Evolutionary conservation across 1,140 invertebrate genomes (phyloP).

Genomic region (Chrysoperla carnea): DNA sequence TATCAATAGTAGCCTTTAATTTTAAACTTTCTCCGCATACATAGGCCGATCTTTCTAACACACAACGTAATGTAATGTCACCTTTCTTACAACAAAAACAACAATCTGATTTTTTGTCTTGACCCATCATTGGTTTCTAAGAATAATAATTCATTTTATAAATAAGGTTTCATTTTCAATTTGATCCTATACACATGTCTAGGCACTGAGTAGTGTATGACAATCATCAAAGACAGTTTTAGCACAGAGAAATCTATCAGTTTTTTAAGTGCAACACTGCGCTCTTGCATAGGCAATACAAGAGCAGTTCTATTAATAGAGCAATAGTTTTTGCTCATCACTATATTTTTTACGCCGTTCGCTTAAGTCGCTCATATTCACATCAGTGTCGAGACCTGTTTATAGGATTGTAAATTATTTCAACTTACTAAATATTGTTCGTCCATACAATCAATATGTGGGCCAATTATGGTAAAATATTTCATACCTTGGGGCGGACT

Average conservation of each 20-base stretch:
- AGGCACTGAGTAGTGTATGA: background rate
- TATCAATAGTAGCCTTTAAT: constrained; percentile 59
- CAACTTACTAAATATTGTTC: constrained; percentile 58
- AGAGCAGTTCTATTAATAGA: no score
- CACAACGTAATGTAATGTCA: constrained; percentile 46
- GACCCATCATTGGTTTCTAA: constrained; percentile 53
- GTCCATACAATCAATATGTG: constrained; percentile 75
- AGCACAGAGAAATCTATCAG: no score
- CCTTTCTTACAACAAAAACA: constrained; percentile 60
- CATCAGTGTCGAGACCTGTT: background rate
- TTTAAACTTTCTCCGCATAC: constrained; percentile 65
- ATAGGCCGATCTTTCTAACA: constrained; percentile 59
- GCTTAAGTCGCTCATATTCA: no score
- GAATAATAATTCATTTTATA: constrained; percentile 9
- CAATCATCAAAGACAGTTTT: no score
- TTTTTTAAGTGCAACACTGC: no score
- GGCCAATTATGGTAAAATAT: constrained; percentile 71
- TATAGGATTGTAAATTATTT: background rate
- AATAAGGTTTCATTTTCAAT: background rate
- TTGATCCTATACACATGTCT: background rate
- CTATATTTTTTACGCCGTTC: no score
- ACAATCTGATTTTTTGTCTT: constrained; percentile 49
- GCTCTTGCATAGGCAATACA: no score
- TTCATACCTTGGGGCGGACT: constrained; percentile 73
- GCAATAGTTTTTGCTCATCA: no score